Evolutionary conservation across 2,797 vertebrate genomes (phyloP).

Genomic region (Amblyraja radiata): DNA sequence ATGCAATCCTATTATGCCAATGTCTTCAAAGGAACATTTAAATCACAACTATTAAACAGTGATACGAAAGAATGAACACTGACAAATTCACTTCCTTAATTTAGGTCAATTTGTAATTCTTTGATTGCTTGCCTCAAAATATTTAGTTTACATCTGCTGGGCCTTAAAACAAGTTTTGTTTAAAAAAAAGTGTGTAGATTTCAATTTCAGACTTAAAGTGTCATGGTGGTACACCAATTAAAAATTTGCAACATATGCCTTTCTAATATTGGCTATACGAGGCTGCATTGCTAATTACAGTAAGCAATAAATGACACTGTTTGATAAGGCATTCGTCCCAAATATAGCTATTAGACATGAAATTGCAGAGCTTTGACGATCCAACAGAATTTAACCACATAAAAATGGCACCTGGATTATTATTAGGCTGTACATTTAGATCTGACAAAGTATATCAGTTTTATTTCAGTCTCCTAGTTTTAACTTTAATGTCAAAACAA

Average conservation of each 20-base stretch:
- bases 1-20: not conserved
- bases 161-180: not conserved
- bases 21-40: not conserved
- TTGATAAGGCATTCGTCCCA: not conserved
- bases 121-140: not conserved
- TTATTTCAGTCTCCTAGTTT: slow-evolving; percentile 24
- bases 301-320: slow-evolving; percentile 30
- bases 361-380: not conserved
- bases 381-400: not conserved
- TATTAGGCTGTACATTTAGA: slow-evolving; percentile 6
- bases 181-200: not conserved
- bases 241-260: not conserved
- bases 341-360: slow-evolving; percentile 6
- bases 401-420: slow-evolving; percentile 21
- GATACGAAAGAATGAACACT: not conserved
- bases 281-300: not conserved
- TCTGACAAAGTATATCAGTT: slow-evolving; percentile 22
- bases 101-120: not conserved
- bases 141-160: not conserved
- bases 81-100: slow-evolving; percentile 1
- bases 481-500: slow-evolving; percentile 33
- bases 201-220: not conserved
- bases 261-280: not conserved
- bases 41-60: not conserved
- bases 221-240: not conserved